Conservation (phyloP, 2,888 invertebrate genomes). For the Papilio demoleus region DNA sequence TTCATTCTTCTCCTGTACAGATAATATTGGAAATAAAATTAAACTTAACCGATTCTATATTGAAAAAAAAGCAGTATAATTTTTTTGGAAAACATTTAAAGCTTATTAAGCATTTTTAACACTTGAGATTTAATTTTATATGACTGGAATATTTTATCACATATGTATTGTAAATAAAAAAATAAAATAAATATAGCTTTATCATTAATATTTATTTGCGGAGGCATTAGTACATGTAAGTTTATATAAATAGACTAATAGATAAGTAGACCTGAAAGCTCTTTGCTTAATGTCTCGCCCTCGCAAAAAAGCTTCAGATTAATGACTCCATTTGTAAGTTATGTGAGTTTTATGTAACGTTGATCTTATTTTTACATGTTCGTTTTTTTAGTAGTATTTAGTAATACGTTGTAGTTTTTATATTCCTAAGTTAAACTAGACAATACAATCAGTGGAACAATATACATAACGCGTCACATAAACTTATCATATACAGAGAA, state of each 20-base stretch:
- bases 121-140: too few species aligned
- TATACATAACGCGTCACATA: too few species aligned
- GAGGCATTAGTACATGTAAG: neutral
- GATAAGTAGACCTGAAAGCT: constrained; percentile 36
- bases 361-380: constrained; percentile 25
- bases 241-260: constrained; percentile 21
- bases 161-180: neutral
- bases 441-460: too few species aligned
- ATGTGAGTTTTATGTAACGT: constrained; percentile 28
- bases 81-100: too few species aligned
- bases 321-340: constrained; percentile 37
- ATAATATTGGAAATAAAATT: neutral
- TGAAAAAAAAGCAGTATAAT: neutral
- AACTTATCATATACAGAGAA: neutral
- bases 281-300: constrained; percentile 25
- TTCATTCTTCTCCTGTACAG: neutral
- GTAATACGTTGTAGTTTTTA: neutral
- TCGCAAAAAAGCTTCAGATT: constrained; percentile 31
- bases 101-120: too few species aligned
- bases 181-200: neutral
- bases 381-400: neutral
- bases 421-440: neutral
- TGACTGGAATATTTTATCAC: too few species aligned
- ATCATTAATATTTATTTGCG: neutral
- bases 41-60: neutral